Base-by-base conservation (phyloP, 2,888 invertebrate species). In the Entomobrya multifasciata region DNA sequence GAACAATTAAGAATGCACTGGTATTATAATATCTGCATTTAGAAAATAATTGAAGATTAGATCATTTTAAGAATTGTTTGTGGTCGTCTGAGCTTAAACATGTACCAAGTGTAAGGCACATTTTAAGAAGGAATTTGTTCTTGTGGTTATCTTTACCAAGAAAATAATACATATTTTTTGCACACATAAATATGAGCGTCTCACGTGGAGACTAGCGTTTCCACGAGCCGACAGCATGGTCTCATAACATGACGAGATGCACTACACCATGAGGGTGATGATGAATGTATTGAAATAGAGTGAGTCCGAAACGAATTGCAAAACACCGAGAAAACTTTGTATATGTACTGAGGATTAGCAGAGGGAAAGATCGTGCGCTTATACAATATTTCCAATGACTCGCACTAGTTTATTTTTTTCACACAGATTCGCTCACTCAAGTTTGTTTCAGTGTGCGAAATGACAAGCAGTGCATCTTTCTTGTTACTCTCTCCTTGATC, bases 401-500 rank as follows among this genome's bases (percentile, higher is more conserved):
- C n/a, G n/a, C n/a, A n/a, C n/a, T 55, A 20, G 55, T 17, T 2
- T 55, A n/a, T 36, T 36, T 36, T 36, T 36, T 36, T 36, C 36
- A 36, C 49, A 49, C 3, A 47, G 47, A 3, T 49, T 13, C 20
- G n/a, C 52, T 13, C 52, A 52, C 52, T 15, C 49, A 49, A 11
- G n/a, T n/a, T n/a, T n/a, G 20, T 55, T n/a, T 17, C 17, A n/a
- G 17, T 55, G 10, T 55, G 55, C 55, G 55, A 55, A 55, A 41
- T 36, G 65, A 65, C 65, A 65, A 3, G 65, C 65, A 65, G 13
- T 65, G 62, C 17, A 30, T 20, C 20, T 70, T 22, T 41, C 44
- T 22, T 36, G 36, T 36, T 36, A 36, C 65, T 67, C 36, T 74
- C 52, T 77, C 77, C 80, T 80, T 80, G 80, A 80, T 80, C 80